Evolutionary conservation across 2,888 invertebrate genomes (phyloP), one percentile per base, ranked within the genome.

Genomic region (Tachystola acroxantha): DNA sequence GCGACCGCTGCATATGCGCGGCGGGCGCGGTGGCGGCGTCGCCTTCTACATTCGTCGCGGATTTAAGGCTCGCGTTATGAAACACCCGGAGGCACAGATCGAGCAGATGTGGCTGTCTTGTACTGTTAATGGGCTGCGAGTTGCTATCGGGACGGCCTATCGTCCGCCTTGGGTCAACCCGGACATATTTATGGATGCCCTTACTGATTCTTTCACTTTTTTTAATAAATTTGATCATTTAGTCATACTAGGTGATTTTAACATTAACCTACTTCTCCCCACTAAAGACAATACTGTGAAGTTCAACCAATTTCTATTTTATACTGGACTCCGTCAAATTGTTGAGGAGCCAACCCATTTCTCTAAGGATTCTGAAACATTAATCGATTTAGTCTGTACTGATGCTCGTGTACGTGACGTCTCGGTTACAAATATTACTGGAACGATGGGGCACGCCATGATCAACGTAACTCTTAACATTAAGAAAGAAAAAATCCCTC

Each of bases 221-320:
- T 24, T 24, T 32, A 53, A 36, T 24, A n/a, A n/a, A n/a, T 4
- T n/a, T n/a, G 24, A 24, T n/a, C 7, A 24, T 4, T 4, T 24
- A n/a, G 24, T 24, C 7, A 4, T 24, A n/a, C 9, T 24, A n/a
- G 24, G 24, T 7, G 24, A 24, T 24, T 24, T 24, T n/a, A 24
- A 24, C n/a, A n/a, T 24, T 4, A n/a, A 24, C 24, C 24, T n/a
- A 2, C n/a, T 24, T n/a, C n/a, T n/a, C 24, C 9, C n/a, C 4
- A 2, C 9, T n/a, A n/a, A n/a, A 3, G n/a, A n/a, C 4, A n/a
- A n/a, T 2, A n/a, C 2, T n/a, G n/a, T 7, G 4, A 7, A 24
- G 1, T 4, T 24, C 1, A 24, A 24, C 4, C 7, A 24, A 2
- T 24, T 24, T n/a, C n/a, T 24, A 2, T 4, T 4, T n/a, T 24